phyloP scores from a whole-genome alignment of 2,113 vertebrate genomes.

The Pluvianellus socialis region DNA sequence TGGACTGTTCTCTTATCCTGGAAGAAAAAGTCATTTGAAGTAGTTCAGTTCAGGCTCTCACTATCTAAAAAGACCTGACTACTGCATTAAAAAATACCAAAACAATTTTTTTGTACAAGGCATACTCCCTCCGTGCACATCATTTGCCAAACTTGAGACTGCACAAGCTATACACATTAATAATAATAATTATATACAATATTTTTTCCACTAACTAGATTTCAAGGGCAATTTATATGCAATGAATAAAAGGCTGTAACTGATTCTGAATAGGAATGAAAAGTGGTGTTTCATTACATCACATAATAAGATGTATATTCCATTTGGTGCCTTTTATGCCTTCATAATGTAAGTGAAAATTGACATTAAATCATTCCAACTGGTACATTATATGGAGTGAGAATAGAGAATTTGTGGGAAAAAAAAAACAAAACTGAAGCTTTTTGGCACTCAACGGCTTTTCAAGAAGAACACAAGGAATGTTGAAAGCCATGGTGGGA shows the following conservation, averaged over 20 bases:
- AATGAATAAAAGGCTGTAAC: constrained; percentile 20
- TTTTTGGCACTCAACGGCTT: neutral
- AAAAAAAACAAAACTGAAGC: neutral
- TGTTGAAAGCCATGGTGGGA: neutral
- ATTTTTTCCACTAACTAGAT: constrained; percentile 23
- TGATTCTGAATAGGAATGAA: neutral
- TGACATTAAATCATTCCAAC: constrained; percentile 36
- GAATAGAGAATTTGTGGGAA: constrained; percentile 2
- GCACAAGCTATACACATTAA: neutral
- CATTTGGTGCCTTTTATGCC: constrained; percentile 33
- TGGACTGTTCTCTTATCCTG: neutral
- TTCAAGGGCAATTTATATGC: constrained; percentile 24
- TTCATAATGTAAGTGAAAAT: constrained; percentile 34
- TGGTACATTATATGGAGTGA: neutral
- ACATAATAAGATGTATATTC: constrained; percentile 17
- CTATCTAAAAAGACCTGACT: neutral
- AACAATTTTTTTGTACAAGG: neutral
- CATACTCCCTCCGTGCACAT: neutral
- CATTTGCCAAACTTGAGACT: neutral
- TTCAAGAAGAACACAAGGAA: neutral
- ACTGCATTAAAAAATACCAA: neutral
- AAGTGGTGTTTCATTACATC: constrained; percentile 9
- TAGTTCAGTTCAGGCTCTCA: neutral
- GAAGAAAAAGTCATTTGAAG: neutral
- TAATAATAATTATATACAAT: constrained; percentile 15